Evolutionary conservation across 1,140 invertebrate species (phyloP), one percentile per base, ranked within the genome.

Genomic region (Nasonia giraulti): DNA sequence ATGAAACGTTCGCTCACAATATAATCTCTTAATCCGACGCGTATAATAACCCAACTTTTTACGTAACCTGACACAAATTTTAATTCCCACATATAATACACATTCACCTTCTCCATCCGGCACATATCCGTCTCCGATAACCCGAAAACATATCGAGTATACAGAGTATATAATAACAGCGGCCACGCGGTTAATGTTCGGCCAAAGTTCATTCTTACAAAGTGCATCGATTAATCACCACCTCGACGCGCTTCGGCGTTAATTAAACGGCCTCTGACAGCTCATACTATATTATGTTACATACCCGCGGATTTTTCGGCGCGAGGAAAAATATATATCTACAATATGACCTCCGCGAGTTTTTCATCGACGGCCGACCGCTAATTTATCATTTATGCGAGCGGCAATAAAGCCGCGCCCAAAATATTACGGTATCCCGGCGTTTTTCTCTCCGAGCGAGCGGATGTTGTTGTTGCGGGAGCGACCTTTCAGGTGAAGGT

Each of bases 181-280:
- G 2, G 73, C n/a, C 6, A 23, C 7, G 27, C 7, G 27, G 37
- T 77, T 55, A 55, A 77, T 27, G 20, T 23, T 68, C 68, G 40
- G 10, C 11, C 20, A 76, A 81, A 68, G 83, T 85, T 81, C 55
- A 85, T 85, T 85, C 79, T 85, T 85, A 80, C 69, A 80, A 85
- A 85, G 71, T 47, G 80, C 84, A 50, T 76, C 55, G 79, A 81
- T 85, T 85, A 85, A 80, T 85, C 73, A 68, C 31, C 44, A 68
- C 73, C 27, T 1, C 27, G 23, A 11, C 76, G 55, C 37, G 55
- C 37, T 69, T 77, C 20, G 37, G 10, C 66, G 68, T 84, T 84
- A 84, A 84, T 84, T 79, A 74, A 79, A 80, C 68, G 83, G 7
- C 40, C 44, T 17, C 14, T 2, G 71, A 62, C 17, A 23, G n/a